Evolutionary conservation across 2,113 vertebrate species (phyloP), one percentile per base, ranked within the genome.

Genomic region (Sus scrofa): DNA sequence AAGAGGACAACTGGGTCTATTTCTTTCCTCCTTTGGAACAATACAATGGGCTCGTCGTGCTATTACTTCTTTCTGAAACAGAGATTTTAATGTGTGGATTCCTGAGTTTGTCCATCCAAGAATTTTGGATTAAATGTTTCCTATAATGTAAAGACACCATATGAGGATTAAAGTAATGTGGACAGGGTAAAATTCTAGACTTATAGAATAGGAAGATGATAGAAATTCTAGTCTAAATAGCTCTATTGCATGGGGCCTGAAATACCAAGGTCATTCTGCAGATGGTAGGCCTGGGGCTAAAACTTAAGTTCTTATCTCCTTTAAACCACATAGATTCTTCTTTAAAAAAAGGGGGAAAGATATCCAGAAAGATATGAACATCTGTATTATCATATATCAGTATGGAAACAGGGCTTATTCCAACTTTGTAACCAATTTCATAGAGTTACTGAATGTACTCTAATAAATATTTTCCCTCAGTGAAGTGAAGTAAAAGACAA

Each of bases 91-190:
- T 26, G 24, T 93, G 27, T 39, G 30, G 13, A 58, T 78, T 67
- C 26, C 54, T 95, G 68, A 89, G 30, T 92, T 75, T 92, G 30
- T 92, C 9, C 62, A 75, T 56, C 37, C 27, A 81, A 63, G 52
- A 85, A 37, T 30, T 44, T 86, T 78, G 15, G 15, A 58, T 88
- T 74, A 85, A 81, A 88, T 94, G 30, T 63, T 94, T 95, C 63
- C 54, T 91, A 9, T 77, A 85, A 44, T 56, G 30, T 65, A 68
- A 85, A 79, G 74, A 27, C 27, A 39, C 71, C 91, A 44, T 85
- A 9, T 95, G 50, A 87, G 20, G 3, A 83, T 93, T 58, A 92
- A 91, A 87, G n/a, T 50, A 71, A 60, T 13, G 1, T 62, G 24
- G 71, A 82, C 0, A 77, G 52, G 81, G 44, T 58, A 63, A 74